Conservation (phyloP, 2,113 vertebrate species). For the Coregonus clupeaformis region DNA sequence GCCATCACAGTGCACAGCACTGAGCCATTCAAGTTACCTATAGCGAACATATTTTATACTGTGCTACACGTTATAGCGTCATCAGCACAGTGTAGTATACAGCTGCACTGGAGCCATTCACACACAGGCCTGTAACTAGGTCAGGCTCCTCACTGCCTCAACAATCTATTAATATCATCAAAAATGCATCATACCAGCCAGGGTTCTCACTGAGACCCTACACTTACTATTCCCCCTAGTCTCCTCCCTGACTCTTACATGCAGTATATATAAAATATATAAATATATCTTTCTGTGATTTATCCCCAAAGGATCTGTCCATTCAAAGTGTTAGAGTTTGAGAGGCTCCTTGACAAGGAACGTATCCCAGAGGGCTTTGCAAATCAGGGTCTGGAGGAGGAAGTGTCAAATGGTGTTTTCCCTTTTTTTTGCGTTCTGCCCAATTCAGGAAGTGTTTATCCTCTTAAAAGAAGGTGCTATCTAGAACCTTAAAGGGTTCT, state of each 20-base stretch:
- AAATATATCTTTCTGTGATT: conserved; percentile 27
- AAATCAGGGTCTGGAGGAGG: conserved; percentile 23
- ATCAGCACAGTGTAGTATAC: too few species aligned
- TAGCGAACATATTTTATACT: too few species aligned
- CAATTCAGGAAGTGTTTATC: conserved; percentile 43
- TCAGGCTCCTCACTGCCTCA: conserved; percentile 38
- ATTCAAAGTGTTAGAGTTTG: conserved; percentile 33
- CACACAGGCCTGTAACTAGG: conserved; percentile 53
- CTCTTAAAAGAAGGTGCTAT: too few species aligned
- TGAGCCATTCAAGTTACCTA: background rate
- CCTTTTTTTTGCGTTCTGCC: too few species aligned
- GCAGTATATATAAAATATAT: background rate
- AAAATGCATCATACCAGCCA: conserved; percentile 23
- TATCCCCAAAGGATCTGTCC: conserved; percentile 11
- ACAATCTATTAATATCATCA: conserved; percentile 58
- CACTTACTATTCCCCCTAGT: too few species aligned
- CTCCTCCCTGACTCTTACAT: too few species aligned
- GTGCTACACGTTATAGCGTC: too few species aligned
- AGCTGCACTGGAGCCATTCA: too few species aligned
- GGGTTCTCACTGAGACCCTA: background rate
- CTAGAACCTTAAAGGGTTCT: too few species aligned
- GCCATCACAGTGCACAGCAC: background rate
- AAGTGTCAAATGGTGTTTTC: conserved; percentile 47
- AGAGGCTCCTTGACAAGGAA: conserved; percentile 16
- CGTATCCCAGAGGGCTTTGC: conserved; percentile 27